Conservation (phyloP, 2,797 vertebrate genomes). For the Oreonectes daqikongensis region DNA sequence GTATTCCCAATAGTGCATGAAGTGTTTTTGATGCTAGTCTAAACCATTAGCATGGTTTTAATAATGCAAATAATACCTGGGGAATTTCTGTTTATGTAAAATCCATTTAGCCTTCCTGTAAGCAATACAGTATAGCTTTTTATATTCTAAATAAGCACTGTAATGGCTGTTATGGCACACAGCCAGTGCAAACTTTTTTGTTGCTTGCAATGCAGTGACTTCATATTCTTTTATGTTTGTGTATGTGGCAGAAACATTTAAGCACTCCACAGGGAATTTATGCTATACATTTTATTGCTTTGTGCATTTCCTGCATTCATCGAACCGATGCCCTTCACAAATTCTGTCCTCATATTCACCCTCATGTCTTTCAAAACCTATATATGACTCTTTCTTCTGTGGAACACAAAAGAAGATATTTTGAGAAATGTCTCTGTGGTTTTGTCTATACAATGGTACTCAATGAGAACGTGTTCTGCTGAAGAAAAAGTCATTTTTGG, state of each 20-base stretch:
- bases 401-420: no score
- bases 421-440: no score
- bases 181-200: conserved; percentile 22
- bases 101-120: conserved; percentile 4
- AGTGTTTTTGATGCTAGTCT: neutral
- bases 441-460: no score
- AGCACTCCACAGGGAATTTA: no score
- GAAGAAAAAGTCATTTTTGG: conserved; percentile 22
- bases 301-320: no score
- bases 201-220: conserved; percentile 7
- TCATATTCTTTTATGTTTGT: no score
- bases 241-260: no score
- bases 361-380: no score
- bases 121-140: neutral
- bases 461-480: neutral
- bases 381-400: no score
- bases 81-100: neutral
- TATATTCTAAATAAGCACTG: neutral
- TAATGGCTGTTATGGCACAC: conserved; percentile 8
- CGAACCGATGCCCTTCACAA: no score
- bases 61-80: neutral
- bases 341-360: no score
- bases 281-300: no score
- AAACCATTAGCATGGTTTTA: neutral
- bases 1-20: neutral